These are phyloP conservation scores for Nesidiocoris tenuis DNA, from an alignment of 2,888 invertebrate genomes.

Conservation along the genomic window DNA sequence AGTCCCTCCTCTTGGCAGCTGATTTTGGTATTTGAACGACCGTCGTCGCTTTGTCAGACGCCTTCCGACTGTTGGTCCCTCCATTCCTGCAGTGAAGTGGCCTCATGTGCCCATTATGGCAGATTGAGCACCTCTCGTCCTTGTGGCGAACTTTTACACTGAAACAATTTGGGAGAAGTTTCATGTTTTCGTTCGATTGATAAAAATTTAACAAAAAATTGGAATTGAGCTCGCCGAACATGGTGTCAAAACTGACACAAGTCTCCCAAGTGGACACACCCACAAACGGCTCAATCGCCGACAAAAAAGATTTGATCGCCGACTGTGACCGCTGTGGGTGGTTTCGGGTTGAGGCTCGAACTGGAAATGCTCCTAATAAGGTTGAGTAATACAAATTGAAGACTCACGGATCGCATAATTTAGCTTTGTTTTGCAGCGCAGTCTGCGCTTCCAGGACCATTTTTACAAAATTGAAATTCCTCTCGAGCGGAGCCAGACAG, in stretches of 20 bases:
- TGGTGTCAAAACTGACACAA: no score
- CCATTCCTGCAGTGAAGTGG: not conserved
- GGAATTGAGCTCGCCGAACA: no score
- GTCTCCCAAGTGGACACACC: no score
- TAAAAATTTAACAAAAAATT: no score
- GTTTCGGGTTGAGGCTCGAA: no score
- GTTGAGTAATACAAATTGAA: no score
- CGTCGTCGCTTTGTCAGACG: slow-evolving; percentile 10
- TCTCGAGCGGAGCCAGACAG: slow-evolving; percentile 44
- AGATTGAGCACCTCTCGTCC: slow-evolving; percentile 20
- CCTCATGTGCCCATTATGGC: slow-evolving; percentile 22
- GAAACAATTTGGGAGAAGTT: no score
- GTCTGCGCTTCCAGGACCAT: slow-evolving; percentile 46
- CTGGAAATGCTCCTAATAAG: no score
- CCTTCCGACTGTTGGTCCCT: not conserved
- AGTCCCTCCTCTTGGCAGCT: not conserved
- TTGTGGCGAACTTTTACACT: not conserved
- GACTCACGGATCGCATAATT: slow-evolving; percentile 10
- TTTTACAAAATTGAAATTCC: slow-evolving; percentile 46
- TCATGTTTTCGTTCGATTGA: no score
- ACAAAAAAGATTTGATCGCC: no score
- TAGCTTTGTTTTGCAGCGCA: slow-evolving; percentile 34
- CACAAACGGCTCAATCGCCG: no score
- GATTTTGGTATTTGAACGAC: slow-evolving; percentile 26
- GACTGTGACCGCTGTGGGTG: no score